Conservation (phyloP, 23 tunicate species). For the Halocynthia aurantium region DNA sequence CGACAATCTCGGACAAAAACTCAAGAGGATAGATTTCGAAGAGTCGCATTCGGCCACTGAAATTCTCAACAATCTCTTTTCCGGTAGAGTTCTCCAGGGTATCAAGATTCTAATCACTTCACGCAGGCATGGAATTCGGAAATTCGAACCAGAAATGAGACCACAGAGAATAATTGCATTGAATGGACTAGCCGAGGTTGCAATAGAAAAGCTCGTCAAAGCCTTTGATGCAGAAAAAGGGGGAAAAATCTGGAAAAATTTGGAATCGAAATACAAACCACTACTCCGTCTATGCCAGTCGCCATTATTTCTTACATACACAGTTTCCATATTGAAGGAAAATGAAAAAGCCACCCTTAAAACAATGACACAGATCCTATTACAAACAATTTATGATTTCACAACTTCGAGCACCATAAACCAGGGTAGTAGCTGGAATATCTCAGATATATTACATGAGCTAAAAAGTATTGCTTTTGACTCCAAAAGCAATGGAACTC, state of each 20-base stretch:
- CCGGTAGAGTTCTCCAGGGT: not conserved
- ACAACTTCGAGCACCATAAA: not conserved
- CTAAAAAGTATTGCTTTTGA: not conserved
- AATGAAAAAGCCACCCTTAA: not conserved
- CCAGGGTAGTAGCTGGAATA: not conserved
- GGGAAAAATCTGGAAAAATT: not conserved
- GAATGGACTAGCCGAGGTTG: not conserved
- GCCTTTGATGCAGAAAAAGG: not conserved
- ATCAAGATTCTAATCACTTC: not conserved
- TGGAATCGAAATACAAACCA: not conserved
- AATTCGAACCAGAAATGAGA: not conserved
- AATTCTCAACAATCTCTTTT: not conserved
- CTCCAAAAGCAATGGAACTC: not conserved
- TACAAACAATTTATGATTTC: not conserved
- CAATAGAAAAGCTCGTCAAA: not conserved
- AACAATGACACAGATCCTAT: slow-evolving; percentile 1
- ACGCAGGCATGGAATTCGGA: not conserved
- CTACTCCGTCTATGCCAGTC: not conserved
- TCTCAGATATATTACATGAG: not conserved
- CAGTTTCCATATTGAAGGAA: not conserved
- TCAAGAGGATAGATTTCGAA: not conserved
- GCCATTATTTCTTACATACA: not conserved
- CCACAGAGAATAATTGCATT: slow-evolving; percentile 4
- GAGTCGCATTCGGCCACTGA: not conserved
- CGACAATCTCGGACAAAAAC: not conserved